Percentiles rank a stretch among this genome's conserved stretches.
Evolutionary conservation across 2,888 invertebrate species (phyloP).

Genomic region (Patella ulyssiponensis): DNA sequence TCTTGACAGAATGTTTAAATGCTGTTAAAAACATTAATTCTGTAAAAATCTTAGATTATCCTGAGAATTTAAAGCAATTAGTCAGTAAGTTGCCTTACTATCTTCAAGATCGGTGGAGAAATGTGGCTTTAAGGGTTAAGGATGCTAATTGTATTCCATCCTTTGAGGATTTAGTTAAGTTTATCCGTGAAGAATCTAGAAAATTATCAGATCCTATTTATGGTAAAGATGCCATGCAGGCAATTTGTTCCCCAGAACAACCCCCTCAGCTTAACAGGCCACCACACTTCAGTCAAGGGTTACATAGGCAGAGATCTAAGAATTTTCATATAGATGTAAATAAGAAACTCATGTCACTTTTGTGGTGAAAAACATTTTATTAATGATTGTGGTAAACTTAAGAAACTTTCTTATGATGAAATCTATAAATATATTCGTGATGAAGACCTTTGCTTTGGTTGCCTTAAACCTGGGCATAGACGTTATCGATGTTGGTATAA

Average conservation of each 20-base stretch:
- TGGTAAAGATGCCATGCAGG: too few relatives aligned
- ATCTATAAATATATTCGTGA: not conserved
- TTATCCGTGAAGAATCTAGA: too few relatives aligned
- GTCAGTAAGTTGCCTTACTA: conserved; percentile 20
- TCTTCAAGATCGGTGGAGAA: conserved; percentile 29
- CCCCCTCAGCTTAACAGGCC: too few relatives aligned
- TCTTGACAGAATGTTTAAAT: conserved; percentile 24
- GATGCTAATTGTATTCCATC: too few relatives aligned
- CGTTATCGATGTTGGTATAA: too few relatives aligned
- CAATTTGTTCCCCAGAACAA: too few relatives aligned
- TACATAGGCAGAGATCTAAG: too few relatives aligned
- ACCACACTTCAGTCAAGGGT: too few relatives aligned
- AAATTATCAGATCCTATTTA: too few relatives aligned
- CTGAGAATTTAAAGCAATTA: conserved; percentile 21
- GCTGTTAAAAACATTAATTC: conserved; percentile 19
- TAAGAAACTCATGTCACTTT: not conserved
- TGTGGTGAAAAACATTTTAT: not conserved
- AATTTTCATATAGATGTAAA: not conserved
- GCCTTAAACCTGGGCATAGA: too few relatives aligned
- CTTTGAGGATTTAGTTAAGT: too few relatives aligned
- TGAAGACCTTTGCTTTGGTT: not conserved
- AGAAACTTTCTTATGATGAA: not conserved
- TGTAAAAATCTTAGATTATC: conserved; percentile 20
- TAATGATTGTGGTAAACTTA: not conserved
- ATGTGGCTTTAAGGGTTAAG: not conserved